Conservation (phyloP, 2,797 vertebrate species). For the Acridotheres tristis region DNA sequence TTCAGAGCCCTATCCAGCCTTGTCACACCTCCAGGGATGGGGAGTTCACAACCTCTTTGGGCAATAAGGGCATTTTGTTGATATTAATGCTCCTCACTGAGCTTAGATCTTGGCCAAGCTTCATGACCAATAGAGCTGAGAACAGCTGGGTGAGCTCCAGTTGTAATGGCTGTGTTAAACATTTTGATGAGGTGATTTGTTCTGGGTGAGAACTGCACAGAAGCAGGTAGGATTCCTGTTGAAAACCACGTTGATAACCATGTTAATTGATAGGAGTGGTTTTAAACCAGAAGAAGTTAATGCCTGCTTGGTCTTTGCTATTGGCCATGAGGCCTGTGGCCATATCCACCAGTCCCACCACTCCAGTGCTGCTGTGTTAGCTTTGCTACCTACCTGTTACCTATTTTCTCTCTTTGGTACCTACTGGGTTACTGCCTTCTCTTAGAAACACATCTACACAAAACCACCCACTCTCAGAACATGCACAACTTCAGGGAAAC, state of each 20-base stretch:
- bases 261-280: background rate
- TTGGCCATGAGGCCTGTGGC: background rate
- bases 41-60: background rate
- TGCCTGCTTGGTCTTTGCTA: background rate
- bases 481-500: background rate
- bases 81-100: background rate
- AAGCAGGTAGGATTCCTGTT: background rate
- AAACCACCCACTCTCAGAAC: background rate
- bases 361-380: background rate
- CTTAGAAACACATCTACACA: background rate
- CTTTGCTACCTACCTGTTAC: background rate
- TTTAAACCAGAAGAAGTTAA: background rate
- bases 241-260: background rate
- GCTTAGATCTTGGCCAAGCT: background rate
- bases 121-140: background rate
- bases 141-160: background rate
- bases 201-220: background rate
- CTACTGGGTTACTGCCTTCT: background rate
- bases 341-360: background rate
- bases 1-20: background rate
- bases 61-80: background rate
- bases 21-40: background rate
- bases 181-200: background rate
- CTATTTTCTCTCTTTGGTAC: background rate
- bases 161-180: background rate